phyloP scores from a whole-genome alignment of 1,140 invertebrate genomes.

The Drosophila ohnishii region DNA sequence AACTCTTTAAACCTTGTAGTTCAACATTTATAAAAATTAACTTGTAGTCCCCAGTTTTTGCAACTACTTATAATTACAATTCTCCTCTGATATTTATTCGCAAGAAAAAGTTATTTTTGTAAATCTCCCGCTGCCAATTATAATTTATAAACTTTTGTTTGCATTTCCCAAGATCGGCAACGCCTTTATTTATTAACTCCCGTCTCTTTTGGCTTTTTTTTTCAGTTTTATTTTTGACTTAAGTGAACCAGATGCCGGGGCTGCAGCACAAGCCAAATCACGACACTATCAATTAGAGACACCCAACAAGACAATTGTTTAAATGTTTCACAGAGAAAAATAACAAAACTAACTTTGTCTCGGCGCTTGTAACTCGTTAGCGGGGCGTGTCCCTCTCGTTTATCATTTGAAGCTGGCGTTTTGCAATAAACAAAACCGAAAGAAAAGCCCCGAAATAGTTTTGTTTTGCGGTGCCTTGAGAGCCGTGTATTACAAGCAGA shows the following conservation, averaged over 20 bases:
- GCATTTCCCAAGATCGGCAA: slow-evolving; percentile 35
- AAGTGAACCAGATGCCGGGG: slow-evolving; percentile 13
- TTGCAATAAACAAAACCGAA: slow-evolving; percentile 50
- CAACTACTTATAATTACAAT: background rate
- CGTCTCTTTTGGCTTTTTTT: slow-evolving; percentile 29
- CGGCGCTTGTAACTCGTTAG: slow-evolving; percentile 61
- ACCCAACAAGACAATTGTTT: slow-evolving; percentile 68
- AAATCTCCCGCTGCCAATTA: slow-evolving; percentile 37
- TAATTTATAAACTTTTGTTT: slow-evolving; percentile 40
- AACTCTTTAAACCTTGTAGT: background rate
- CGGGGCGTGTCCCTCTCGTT: slow-evolving; percentile 73
- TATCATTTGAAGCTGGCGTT: slow-evolving; percentile 63
- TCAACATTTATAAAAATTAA: background rate
- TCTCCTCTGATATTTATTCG: background rate
- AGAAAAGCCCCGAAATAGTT: slow-evolving; percentile 30
- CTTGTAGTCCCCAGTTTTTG: background rate
- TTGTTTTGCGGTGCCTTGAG: slow-evolving; percentile 45
- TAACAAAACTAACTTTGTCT: slow-evolving; percentile 43
- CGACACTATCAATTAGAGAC: slow-evolving; percentile 79
- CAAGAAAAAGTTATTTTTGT: slow-evolving; percentile 3
- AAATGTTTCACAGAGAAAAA: slow-evolving; percentile 51
- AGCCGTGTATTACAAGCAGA: slow-evolving; percentile 57
- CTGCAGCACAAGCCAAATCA: slow-evolving; percentile 57
- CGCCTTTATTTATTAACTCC: slow-evolving; percentile 42
- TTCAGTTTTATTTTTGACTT: background rate